phyloP scores from a whole-genome alignment of 2,888 invertebrate species.

The Ceratothoa steindachneri region DNA sequence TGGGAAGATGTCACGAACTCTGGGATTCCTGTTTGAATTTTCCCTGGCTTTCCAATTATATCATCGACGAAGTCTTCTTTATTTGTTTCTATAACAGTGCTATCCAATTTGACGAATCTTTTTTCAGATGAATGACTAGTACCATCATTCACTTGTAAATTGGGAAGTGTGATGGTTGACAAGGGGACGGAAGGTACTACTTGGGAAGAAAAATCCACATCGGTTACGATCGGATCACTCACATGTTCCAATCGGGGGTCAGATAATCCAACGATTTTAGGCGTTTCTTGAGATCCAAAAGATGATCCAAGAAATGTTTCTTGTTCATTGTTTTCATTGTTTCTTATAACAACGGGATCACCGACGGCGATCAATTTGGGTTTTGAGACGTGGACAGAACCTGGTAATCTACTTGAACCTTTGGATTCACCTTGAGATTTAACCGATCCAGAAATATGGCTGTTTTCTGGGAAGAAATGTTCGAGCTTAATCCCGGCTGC shows the following conservation, averaged over 20 bases:
- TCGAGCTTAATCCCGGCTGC: background rate
- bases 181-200: background rate
- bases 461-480: background rate
- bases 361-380: background rate
- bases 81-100: background rate
- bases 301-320: background rate
- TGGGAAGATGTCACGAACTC: background rate
- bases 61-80: background rate
- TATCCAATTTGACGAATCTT: background rate
- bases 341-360: background rate
- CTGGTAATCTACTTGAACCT: background rate
- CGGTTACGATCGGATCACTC: background rate
- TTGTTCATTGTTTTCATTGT: background rate
- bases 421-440: background rate
- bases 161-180: background rate
- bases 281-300: background rate
- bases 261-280: background rate
- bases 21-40: background rate
- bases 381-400: background rate
- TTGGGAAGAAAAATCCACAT: background rate
- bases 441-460: background rate
- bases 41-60: background rate
- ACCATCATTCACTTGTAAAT: background rate
- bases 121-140: no score
- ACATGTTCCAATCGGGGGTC: background rate